Evolutionary conservation across 2,888 invertebrate species (phyloP).

Genomic region (Rhimphoctona megacephalus): DNA sequence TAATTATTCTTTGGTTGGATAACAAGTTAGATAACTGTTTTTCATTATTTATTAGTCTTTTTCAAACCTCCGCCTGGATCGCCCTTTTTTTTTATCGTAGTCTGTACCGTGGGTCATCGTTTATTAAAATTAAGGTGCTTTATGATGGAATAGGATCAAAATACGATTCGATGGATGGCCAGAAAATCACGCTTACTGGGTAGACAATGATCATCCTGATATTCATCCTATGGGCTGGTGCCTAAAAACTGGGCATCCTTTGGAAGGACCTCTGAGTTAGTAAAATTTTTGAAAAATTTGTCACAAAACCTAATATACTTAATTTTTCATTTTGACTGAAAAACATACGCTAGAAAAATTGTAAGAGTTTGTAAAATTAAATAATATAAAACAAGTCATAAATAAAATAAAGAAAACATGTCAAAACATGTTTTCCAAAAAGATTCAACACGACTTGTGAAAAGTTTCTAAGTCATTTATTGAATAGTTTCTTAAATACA

Average conservation of each 20-base stretch:
- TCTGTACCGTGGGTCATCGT: background rate
- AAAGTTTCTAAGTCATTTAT: background rate
- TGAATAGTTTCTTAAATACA: background rate
- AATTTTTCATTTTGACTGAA: background rate
- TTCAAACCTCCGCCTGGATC: too few species aligned
- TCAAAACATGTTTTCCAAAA: background rate
- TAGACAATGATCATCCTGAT: constrained; percentile 96
- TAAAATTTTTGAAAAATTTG: constrained; percentile 68
- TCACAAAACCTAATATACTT: background rate
- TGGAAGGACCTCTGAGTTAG: constrained; percentile 94
- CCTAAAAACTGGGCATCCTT: constrained; percentile 93
- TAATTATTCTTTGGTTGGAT: background rate
- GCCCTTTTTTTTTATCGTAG: too few species aligned
- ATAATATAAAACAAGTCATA: background rate
- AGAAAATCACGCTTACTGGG: constrained; percentile 93
- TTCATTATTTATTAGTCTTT: background rate
- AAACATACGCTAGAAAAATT: background rate
- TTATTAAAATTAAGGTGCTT: background rate
- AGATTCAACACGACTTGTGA: background rate
- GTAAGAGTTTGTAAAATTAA: background rate
- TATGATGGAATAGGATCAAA: constrained; percentile 76
- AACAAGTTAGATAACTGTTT: background rate
- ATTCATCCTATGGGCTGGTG: constrained; percentile 98
- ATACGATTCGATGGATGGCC: constrained; percentile 97
- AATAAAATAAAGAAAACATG: too few species aligned